Evolutionary conservation across 2,113 vertebrate genomes (phyloP).

Genomic region (Nibea coibor): DNA sequence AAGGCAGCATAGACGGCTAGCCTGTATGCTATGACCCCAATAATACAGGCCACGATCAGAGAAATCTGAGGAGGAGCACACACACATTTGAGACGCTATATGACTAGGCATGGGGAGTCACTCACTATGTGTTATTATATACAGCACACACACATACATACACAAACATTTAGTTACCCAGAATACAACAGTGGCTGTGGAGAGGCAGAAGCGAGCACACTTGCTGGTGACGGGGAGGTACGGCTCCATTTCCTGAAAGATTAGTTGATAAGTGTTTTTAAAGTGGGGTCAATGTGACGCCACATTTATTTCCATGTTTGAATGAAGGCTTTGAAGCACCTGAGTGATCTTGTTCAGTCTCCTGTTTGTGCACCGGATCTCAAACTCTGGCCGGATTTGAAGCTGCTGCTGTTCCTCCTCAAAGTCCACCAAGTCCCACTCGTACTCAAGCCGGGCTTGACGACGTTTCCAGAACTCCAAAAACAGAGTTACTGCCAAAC

Average conservation of each 20-base stretch:
- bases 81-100: background rate
- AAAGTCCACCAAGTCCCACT: conserved; percentile 98
- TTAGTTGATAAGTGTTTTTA: background rate
- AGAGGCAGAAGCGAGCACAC: conserved; percentile 90
- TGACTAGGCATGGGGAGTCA: background rate
- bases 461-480: conserved; percentile 98
- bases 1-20: conserved; percentile 93
- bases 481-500: conserved; percentile 90
- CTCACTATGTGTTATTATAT: background rate
- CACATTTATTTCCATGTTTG: background rate
- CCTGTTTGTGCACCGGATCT: conserved; percentile 90
- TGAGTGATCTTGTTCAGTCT: conserved; percentile 86
- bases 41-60: conserved; percentile 92
- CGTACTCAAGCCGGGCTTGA: conserved; percentile 92
- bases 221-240: conserved; percentile 89
- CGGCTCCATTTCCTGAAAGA: conserved; percentile 92
- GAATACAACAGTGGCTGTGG: conserved; percentile 91
- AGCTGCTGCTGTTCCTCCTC: conserved; percentile 96
- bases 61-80: conserved; percentile 83
- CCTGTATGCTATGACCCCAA: conserved; percentile 94
- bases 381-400: conserved; percentile 95
- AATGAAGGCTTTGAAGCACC: conserved; percentile 60
- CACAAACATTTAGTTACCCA: conserved; percentile 85
- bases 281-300: background rate
- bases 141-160: background rate